Evolutionary conservation across 2,113 vertebrate genomes (phyloP), one percentile per base, ranked within the genome.

Genomic region (Vanacampus margaritifer): DNA sequence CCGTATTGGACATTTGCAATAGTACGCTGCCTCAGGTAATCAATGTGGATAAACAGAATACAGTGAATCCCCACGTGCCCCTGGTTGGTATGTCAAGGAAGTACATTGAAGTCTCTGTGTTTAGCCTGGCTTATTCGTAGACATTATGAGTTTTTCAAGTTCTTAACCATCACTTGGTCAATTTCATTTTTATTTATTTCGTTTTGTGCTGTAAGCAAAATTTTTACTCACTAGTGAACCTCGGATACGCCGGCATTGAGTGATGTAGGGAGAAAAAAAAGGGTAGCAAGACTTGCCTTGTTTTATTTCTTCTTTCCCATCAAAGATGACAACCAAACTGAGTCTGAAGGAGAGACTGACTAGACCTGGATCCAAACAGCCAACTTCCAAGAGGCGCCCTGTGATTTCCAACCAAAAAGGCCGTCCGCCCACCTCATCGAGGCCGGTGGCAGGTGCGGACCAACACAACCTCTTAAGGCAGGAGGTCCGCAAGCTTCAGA

Each of bases 341-440:
- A 23, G 10, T 57, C 74, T 46, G 81, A 88, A 67, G 51, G 68
- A 70, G 16, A 89, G 84, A 35, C 35, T 70, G 16, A 72, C 80
- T 6, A 78, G 23, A 59, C 80, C 88, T 7, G 87, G 86, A 0
- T 46, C 84, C 19, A 91, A 83, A 39, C 69, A 89, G 9, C 89
- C 72, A 36, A 69, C 83, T 0, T 76, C 88, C 24, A 83, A 84
- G 23, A 84, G 82, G 21, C 71, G 56, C 26, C 73, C 43, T 4
- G 45, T 61, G 36, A 65, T 65, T 45, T 51, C 64, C 24, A 39
- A 63, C 14, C 67, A 81, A 2, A 39, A 53, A 32, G 17, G 1
- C 32, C 63, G 78, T 7, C 82, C 39, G 58, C 93, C 90, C 0
- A 88, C 89, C 4, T 91, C 90, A 5, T 91, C 89, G 17, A 90